Evolutionary conservation across 1,140 invertebrate species (phyloP), one percentile per base, ranked within the genome.

Genomic region (Bombus haemorrhoidalis): DNA sequence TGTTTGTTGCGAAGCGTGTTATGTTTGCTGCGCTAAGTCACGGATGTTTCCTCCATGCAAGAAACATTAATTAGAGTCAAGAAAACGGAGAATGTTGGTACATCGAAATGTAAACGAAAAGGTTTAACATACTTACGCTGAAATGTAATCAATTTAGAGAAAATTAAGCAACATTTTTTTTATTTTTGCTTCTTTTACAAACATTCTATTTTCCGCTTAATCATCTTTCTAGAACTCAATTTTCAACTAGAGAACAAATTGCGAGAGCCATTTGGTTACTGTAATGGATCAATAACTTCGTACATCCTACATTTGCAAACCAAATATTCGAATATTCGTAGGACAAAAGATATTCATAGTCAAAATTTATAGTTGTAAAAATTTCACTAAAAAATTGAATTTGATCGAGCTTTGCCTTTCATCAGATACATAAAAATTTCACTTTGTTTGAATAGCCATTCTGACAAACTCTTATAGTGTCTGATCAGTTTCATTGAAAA

Each of bases 41-140:
- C 39, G 37, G 9, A 34, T 39, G 47, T 66, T 15, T 15, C 13
- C n/a, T 32, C 32, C 73, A 9, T 9, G 13, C 47, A 18, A 4
- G 57, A 6, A 32, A 47, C 72, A 12, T 75, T 82, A 82, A 82
- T 82, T 82, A 82, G 66, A 64, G 4, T 25, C 41, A 53, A 75
- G 81, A 66, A 82, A 59, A 64, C 39, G 25, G 12, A 39, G 39
- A 28, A 15, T n/a, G 37, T 28, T 53, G 25, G 25, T 22, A 28
- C n/a, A 32, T n/a, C 64, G n/a, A 4, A 2, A 66, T 32, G 13
- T 6, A 64, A 64, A 15, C 13, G n/a, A 28, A n/a, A 62, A 12
- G 18, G 18, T 53, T 53, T 53, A 53, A 53, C 22, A 53, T 53
- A 22, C 47, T 53, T 53, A 53, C 18, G 47, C 47, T 53, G 18